Evolutionary conservation across 2,888 invertebrate genomes (phyloP).

Genomic region (Argyresthia goedartella): DNA sequence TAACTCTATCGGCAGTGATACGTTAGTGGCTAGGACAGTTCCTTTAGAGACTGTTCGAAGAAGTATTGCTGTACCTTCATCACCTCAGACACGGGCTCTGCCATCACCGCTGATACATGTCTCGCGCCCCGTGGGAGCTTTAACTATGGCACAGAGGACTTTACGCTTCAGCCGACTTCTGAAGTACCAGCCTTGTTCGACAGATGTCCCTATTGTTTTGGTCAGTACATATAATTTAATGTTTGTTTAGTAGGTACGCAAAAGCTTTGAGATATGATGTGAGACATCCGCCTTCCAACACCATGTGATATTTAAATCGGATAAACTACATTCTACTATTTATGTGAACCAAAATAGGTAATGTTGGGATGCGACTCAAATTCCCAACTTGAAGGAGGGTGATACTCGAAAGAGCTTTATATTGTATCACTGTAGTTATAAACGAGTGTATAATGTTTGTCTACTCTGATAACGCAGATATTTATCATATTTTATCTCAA

Average conservation of each 20-base stretch:
- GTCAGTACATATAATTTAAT: constrained; percentile 30
- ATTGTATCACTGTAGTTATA: too few species aligned
- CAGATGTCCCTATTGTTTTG: constrained; percentile 53
- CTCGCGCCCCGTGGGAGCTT: constrained; percentile 60
- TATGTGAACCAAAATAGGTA: too few species aligned
- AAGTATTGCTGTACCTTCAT: constrained; percentile 48
- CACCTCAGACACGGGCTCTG: constrained; percentile 41
- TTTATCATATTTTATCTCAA: too few species aligned
- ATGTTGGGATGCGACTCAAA: too few species aligned
- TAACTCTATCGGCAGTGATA: constrained; percentile 80
- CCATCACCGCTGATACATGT: constrained; percentile 55
- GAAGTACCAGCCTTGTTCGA: constrained; percentile 74
- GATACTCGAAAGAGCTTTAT: too few species aligned
- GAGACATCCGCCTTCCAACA: too few species aligned
- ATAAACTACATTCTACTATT: too few species aligned
- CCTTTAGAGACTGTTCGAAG: constrained; percentile 79
- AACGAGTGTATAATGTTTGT: too few species aligned
- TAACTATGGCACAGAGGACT: constrained; percentile 78
- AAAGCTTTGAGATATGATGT: too few species aligned
- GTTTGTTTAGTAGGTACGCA: background rate
- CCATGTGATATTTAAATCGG: too few species aligned
- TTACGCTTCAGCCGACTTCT: constrained; percentile 76
- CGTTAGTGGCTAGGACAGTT: constrained; percentile 78
- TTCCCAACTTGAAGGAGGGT: too few species aligned
- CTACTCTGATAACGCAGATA: too few species aligned